Percentiles rank a stretch among this genome's conserved stretches.
These are phyloP conservation scores for Balaeniceps rex DNA, from an alignment of 2,113 vertebrate species.

Conservation along the genomic window DNA sequence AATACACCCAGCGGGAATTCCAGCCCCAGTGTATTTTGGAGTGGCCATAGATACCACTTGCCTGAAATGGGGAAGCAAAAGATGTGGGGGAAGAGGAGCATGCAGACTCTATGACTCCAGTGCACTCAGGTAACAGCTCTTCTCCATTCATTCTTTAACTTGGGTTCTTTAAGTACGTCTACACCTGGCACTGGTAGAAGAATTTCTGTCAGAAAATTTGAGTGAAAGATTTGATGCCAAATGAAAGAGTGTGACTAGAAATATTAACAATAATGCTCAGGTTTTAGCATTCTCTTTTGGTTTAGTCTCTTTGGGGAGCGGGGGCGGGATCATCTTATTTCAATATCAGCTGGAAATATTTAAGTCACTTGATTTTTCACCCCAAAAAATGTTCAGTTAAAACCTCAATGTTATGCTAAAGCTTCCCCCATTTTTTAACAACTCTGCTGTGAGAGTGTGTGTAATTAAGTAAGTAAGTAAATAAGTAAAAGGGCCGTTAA, in stretches of 20 bases:
- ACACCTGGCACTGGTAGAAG: neutral
- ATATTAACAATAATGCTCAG: neutral
- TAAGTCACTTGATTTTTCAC: neutral
- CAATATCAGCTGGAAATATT: neutral
- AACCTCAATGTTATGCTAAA: neutral
- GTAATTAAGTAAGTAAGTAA: neutral
- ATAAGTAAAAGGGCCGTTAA: neutral
- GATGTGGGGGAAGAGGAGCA: conserved; percentile 85
- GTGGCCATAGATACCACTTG: conserved; percentile 89
- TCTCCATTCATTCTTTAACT: neutral
- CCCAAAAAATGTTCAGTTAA: neutral
- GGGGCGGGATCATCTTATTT: neutral
- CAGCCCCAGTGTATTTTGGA: conserved; percentile 92
- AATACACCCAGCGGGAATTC: conserved; percentile 84
- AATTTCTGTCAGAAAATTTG: neutral
- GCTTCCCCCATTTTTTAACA: neutral
- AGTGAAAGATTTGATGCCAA: neutral
- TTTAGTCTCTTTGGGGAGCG: neutral
- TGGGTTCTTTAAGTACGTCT: neutral
- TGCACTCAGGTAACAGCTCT: conserved; percentile 81
- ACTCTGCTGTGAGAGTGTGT: neutral
- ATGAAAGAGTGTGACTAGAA: neutral
- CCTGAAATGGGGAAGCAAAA: conserved; percentile 89
- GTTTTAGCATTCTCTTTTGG: neutral
- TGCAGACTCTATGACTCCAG: conserved; percentile 91